Base-by-base conservation (phyloP, 2,113 vertebrate species). In the Copsychus sechellarum region DNA sequence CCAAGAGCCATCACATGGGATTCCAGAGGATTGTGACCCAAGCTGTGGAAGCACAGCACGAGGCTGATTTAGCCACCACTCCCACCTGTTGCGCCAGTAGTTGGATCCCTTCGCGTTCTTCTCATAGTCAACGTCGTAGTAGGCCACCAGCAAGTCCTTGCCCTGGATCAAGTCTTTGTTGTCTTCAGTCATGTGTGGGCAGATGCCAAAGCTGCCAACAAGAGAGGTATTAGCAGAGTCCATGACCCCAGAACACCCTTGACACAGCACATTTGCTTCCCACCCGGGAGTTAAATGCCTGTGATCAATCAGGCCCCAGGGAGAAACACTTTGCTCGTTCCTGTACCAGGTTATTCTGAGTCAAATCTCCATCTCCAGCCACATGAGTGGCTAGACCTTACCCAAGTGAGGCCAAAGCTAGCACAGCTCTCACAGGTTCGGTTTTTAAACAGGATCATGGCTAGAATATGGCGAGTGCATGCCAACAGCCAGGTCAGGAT, bases 61-160 rank as follows among this genome's bases (percentile, higher is more conserved):
- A 51, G 25, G 56, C 29, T 0, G 0, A 45, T 12, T 4, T 8
- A 42, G 1, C 40, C 61, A 10, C 3, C 5, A 1, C 3, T 5
- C 87, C 34, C 82, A 99, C 99, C 99, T 99, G 97, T 99, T 99
- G 92, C 99, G 99, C 99, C 99, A 99, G 97, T 99, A 99, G 98
- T 99, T 99, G 51, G 99, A 99, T 34, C 99, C 99, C 91, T 99
- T 99, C 1, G 99, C 98, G 26, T 99, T 99, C 96, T 99, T 99
- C 62, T 99, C 98, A 16, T 99, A 99, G 91, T 99, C 99, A 20
- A 99, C 98, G 24, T 99, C 99, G 7, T 99, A 99, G 94, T 99
- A 99, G 4, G 99, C 99, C 77, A 99, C 98, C 94, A 99, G 73
- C 96, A 99, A 95, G 89, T 99, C 99, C 95, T 99, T 99, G 34